phyloP scores from a whole-genome alignment of 2,113 vertebrate genomes.

The Andinoacara biseriatus region DNA sequence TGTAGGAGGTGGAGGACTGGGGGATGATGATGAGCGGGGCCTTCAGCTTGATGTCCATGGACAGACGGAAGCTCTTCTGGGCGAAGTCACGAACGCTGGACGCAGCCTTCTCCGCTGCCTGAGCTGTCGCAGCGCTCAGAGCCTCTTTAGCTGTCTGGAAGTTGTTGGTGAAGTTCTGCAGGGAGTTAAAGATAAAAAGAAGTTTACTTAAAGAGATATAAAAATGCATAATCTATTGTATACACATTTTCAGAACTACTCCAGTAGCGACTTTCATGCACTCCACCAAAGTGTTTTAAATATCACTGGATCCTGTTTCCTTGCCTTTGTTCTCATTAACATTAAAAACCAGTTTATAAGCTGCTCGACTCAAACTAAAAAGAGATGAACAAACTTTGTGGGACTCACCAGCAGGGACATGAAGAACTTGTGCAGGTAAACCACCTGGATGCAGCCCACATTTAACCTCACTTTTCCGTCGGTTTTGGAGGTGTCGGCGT shows the following conservation, averaged over 20 bases:
- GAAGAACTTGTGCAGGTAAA: conserved; percentile 94
- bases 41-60: conserved; percentile 88
- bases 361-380: not conserved
- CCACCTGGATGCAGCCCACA: conserved; percentile 93
- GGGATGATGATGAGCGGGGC: conserved; percentile 93
- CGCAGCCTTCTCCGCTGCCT: conserved; percentile 92
- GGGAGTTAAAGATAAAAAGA: not conserved
- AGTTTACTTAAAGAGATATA: not conserved
- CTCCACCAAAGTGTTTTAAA: not conserved
- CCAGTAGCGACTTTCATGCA: not conserved
- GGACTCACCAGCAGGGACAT: conserved; percentile 92
- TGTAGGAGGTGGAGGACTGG: conserved; percentile 87
- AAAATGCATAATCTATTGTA: not conserved
- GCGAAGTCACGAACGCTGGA: conserved; percentile 90
- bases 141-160: conserved; percentile 91
- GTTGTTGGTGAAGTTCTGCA: conserved; percentile 89
- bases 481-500: conserved; percentile 86
- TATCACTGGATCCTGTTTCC: not conserved
- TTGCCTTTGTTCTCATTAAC: not conserved
- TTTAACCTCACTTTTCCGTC: conserved; percentile 89
- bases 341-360: not conserved
- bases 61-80: conserved; percentile 89
- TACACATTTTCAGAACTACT: not conserved
- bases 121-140: conserved; percentile 87
- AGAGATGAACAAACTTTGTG: accelerated